Conservation (phyloP, 1,140 invertebrate genomes). For the Plodia interpunctella region DNA sequence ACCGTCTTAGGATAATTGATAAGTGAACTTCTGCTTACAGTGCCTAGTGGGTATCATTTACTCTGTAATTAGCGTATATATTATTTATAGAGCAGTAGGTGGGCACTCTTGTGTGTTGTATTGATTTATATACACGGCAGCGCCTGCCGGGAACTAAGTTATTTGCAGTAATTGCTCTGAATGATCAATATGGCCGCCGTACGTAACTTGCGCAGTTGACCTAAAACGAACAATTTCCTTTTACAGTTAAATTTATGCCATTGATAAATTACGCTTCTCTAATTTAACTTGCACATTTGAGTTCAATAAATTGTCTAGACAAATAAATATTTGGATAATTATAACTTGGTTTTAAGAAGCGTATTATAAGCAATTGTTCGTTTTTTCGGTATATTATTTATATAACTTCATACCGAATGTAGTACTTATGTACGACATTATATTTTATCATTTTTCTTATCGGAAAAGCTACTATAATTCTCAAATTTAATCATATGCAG, state of each 20-base stretch:
- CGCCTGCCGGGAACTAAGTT: slow-evolving; percentile 29
- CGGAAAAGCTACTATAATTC: too few species aligned
- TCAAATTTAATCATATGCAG: too few species aligned
- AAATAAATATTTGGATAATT: too few species aligned
- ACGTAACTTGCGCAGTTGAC: slow-evolving; percentile 15
- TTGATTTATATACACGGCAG: slow-evolving; percentile 40
- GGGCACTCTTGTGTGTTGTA: slow-evolving; percentile 32
- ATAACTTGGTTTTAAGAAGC: too few species aligned
- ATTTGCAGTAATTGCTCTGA: slow-evolving; percentile 42
- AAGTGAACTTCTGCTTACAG: slow-evolving; percentile 5
- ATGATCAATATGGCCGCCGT: slow-evolving; percentile 25
- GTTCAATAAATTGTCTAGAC: too few species aligned
- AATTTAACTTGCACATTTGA: too few species aligned
- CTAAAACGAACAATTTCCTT: slow-evolving; percentile 15
- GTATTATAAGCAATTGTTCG: too few species aligned
- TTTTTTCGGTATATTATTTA: too few species aligned
- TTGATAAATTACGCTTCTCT: neutral
- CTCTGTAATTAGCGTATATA: slow-evolving; percentile 47
- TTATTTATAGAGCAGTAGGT: slow-evolving; percentile 38
- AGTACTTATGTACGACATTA: too few species aligned
- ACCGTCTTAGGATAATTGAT: slow-evolving; percentile 41
- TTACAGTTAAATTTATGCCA: neutral
- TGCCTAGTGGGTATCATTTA: slow-evolving; percentile 42
- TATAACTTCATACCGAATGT: too few species aligned
- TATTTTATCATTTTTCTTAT: too few species aligned